These are phyloP conservation scores for Polyommatus iphigenia DNA, from an alignment of 2,888 invertebrate species.

Conservation along the genomic window DNA sequence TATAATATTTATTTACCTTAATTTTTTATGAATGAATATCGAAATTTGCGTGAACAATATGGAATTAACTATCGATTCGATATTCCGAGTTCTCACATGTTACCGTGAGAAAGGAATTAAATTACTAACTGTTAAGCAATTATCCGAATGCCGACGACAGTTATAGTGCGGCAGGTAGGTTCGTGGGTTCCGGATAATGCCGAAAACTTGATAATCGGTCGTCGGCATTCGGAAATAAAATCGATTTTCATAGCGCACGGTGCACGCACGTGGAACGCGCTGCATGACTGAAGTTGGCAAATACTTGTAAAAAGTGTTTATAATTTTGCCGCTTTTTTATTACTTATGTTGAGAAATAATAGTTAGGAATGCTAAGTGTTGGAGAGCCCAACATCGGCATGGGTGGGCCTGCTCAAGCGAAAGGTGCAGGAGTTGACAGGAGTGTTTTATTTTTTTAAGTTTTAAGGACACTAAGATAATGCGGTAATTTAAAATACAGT, in stretches of 20 bases:
- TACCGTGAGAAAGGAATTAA: conserved; percentile 71
- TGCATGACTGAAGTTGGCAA: conserved; percentile 33
- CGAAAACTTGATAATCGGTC: conserved; percentile 70
- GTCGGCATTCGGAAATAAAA: conserved; percentile 64
- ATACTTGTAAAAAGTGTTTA: conserved; percentile 1
- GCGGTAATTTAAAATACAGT: too few species aligned
- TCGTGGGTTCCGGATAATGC: conserved; percentile 64
- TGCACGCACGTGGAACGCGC: conserved; percentile 72
- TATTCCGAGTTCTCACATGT: conserved; percentile 68
- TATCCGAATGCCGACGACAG: conserved; percentile 70
- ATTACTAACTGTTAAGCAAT: conserved; percentile 71
- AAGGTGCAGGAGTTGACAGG: too few species aligned
- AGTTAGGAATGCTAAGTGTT: neutral
- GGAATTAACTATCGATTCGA: conserved; percentile 55
- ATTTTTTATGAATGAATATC: conserved; percentile 32
- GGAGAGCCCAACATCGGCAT: too few species aligned
- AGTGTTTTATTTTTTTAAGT: too few species aligned
- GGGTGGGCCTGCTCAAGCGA: too few species aligned
- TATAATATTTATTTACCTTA: conserved; percentile 19
- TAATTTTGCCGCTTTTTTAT: neutral
- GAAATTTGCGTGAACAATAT: conserved; percentile 61
- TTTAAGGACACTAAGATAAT: too few species aligned
- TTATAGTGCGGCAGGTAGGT: conserved; percentile 69
- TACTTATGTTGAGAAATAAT: neutral
- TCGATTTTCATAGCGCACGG: conserved; percentile 77